Conservation (phyloP, 64 coral and sea anemone genomes). For the Hydrozoanthus tunicans region DNA sequence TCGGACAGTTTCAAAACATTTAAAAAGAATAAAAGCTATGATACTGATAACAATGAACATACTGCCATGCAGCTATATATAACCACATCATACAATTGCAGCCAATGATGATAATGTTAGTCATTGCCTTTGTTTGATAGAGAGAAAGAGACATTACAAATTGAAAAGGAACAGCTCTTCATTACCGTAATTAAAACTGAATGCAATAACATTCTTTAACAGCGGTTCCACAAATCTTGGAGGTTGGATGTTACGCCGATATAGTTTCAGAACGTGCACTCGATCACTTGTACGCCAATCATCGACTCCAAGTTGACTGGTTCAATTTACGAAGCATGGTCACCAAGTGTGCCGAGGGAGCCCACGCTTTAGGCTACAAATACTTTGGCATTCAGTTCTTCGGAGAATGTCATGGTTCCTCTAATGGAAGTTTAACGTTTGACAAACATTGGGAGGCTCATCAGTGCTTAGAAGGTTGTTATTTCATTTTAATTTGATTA, state of each 20-base stretch:
- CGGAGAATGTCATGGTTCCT: slow-evolving; percentile 81
- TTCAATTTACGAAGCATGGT: slow-evolving; percentile 83
- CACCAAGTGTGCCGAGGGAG: slow-evolving; percentile 84
- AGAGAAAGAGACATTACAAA: no score
- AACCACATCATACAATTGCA: no score
- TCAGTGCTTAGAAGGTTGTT: slow-evolving; percentile 66
- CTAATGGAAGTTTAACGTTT: slow-evolving; percentile 53
- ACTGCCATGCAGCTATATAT: no score
- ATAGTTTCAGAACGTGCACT: slow-evolving; percentile 60
- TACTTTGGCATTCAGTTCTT: slow-evolving; percentile 91
- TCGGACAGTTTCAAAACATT: no score
- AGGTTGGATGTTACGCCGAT: slow-evolving; percentile 77
- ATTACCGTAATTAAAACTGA: no score
- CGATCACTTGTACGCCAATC: slow-evolving; percentile 54
- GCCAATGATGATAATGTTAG: no score
- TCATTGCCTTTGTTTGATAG: no score
- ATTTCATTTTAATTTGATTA: no score
- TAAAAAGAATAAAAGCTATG: no score
- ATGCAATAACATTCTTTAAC: no score
- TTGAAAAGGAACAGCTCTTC: no score
- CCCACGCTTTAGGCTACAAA: slow-evolving; percentile 69
- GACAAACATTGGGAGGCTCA: slow-evolving; percentile 60
- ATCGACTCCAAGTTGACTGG: slow-evolving; percentile 71
- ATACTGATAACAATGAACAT: no score
- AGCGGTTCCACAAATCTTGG: slow-evolving; percentile 92